phyloP scores from a whole-genome alignment of 2,113 vertebrate species.

The Coptodon bakossiorum region DNA sequence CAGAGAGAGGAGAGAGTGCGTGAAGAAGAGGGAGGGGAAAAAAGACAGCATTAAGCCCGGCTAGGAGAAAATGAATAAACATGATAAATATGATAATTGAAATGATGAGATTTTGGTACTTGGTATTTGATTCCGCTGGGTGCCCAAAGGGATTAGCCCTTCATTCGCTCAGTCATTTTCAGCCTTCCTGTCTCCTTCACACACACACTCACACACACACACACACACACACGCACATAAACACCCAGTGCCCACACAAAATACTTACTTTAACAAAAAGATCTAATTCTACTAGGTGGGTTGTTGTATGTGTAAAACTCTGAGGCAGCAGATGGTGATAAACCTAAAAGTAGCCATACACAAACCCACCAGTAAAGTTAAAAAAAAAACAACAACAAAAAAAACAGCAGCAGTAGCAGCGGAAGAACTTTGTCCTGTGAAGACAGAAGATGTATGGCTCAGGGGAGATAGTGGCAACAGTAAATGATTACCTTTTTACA shows the following conservation, averaged over 20 bases:
- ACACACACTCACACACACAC: neutral
- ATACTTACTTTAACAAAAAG: slow-evolving; percentile 1
- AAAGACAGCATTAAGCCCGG: slow-evolving; percentile 57
- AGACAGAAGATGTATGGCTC: slow-evolving; percentile 86
- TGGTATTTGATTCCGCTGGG: slow-evolving; percentile 56
- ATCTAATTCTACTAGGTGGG: neutral
- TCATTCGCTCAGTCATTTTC: slow-evolving; percentile 62
- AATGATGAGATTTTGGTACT: slow-evolving; percentile 70
- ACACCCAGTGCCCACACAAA: neutral
- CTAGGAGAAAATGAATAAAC: slow-evolving; percentile 69
- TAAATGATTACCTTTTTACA: slow-evolving; percentile 91
- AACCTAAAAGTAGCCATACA: slow-evolving; percentile 30
- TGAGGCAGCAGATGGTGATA: slow-evolving; percentile 14
- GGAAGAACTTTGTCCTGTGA: slow-evolving; percentile 91
- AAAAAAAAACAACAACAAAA: slow-evolving; percentile 80
- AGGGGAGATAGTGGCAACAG: slow-evolving; percentile 78
- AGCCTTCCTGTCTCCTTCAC: slow-evolving; percentile 1
- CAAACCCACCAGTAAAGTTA: slow-evolving; percentile 12
- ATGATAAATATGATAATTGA: slow-evolving; percentile 77
- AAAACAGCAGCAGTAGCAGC: slow-evolving; percentile 71
- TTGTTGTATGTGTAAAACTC: slow-evolving; percentile 33
- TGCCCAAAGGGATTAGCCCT: slow-evolving; percentile 64
- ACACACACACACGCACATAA: neutral
- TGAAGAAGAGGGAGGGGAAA: slow-evolving; percentile 3
- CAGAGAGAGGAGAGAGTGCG: slow-evolving; percentile 30